A percentile compares a stretch with the other conserved stretches of the same genome.
These are phyloP conservation scores for Eudyptes chrysolophus DNA, from an alignment of 2,113 vertebrate genomes.

Conservation along the genomic window DNA sequence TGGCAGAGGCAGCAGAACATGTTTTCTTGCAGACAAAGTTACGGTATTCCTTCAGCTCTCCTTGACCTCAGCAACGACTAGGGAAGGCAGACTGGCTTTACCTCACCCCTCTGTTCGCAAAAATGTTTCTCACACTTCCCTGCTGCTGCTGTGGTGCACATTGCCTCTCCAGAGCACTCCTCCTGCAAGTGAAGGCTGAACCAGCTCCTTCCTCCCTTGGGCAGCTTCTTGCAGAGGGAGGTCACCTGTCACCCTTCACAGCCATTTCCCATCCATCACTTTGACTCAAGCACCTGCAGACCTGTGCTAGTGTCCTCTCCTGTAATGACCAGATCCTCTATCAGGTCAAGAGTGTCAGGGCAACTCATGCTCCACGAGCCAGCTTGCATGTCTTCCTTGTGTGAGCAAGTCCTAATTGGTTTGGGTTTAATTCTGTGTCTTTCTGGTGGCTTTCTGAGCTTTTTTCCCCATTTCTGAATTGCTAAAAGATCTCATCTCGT, in stretches of 20 bases:
- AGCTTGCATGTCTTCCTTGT: not conserved
- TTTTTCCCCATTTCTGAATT: not conserved
- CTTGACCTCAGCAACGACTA: not conserved
- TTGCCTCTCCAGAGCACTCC: not conserved
- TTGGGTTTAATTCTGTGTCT: not conserved
- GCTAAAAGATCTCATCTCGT: not conserved
- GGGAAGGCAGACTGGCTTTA: not conserved
- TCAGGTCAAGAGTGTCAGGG: not conserved
- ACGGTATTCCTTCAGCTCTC: not conserved
- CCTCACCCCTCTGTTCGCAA: not conserved
- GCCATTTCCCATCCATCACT: not conserved
- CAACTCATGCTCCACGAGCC: not conserved
- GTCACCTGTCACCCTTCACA: not conserved
- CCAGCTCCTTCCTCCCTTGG: not conserved
- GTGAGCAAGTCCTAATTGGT: not conserved
- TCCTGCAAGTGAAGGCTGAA: not conserved
- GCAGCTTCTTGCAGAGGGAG: not conserved
- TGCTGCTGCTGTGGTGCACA: not conserved
- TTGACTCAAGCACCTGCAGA: not conserved
- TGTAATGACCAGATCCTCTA: not conserved
- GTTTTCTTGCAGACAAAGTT: not conserved
- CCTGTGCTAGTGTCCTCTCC: not conserved
- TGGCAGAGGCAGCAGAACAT: not conserved
- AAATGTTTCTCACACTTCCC: not conserved
- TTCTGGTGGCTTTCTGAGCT: not conserved